Percentiles rank a stretch among this genome's conserved stretches.
Evolutionary conservation across 2,888 invertebrate genomes (phyloP).

Genomic region (Xylota segnis): DNA sequence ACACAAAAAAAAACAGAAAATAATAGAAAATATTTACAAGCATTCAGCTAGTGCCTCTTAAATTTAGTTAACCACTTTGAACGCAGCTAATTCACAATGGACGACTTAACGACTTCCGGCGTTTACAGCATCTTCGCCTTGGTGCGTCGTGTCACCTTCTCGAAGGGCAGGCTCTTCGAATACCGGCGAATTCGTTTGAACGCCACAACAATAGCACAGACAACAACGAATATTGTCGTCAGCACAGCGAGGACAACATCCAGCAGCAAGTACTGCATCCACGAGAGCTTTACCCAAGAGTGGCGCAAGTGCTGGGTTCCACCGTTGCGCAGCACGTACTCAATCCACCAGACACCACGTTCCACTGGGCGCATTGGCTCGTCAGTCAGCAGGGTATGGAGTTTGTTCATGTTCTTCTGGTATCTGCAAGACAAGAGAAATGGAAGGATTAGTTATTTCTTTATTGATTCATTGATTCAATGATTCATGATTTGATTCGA

Average conservation of each 20-base stretch:
- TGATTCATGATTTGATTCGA: not conserved
- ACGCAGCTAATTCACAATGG: constrained; percentile 40
- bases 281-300: constrained; percentile 75
- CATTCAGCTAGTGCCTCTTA: constrained; percentile 10
- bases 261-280: constrained; percentile 78
- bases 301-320: constrained; percentile 77
- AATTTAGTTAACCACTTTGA: constrained; percentile 2
- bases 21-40: not conserved
- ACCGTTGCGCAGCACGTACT: constrained; percentile 78
- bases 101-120: not conserved
- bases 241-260: constrained; percentile 77
- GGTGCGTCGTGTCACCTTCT: constrained; percentile 78
- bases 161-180: constrained; percentile 79
- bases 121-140: constrained; percentile 76
- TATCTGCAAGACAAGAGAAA: constrained; percentile 66
- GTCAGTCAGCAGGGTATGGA: constrained; percentile 75
- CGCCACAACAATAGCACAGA: constrained; percentile 50
- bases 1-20: constrained; percentile 8
- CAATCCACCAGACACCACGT: constrained; percentile 79
- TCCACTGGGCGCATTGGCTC: constrained; percentile 78
- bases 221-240: constrained; percentile 18
- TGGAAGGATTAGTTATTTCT: not conserved
- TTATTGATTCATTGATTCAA: not conserved
- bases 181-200: constrained; percentile 77
- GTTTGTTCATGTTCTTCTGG: constrained; percentile 75